A percentile compares a stretch with the other conserved stretches of the same genome.
phyloP scores from a whole-genome alignment of 2,797 vertebrate genomes.

The Potorous gilbertii region DNA sequence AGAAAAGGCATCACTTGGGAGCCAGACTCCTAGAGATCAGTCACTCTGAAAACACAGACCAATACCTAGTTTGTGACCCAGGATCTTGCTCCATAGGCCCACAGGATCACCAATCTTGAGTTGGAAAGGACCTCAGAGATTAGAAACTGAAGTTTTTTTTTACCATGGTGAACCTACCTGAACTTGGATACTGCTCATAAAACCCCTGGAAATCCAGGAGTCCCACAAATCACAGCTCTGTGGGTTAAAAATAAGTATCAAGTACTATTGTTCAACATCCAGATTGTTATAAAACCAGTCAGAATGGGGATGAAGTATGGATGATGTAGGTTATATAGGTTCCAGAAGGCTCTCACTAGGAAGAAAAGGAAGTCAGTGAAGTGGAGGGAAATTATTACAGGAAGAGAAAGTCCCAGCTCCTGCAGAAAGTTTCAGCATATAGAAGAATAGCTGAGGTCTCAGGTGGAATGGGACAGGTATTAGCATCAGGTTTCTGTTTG shows the following conservation, averaged over 20 bases:
- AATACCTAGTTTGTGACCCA: background rate
- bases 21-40: background rate
- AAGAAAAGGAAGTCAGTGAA: background rate
- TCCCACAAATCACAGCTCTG: background rate
- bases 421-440: background rate
- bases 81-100: background rate
- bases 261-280: background rate
- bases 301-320: background rate
- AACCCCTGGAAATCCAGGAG: background rate
- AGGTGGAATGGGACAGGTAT: too few species aligned
- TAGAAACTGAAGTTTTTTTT: background rate
- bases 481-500: background rate
- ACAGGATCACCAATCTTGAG: too few species aligned
- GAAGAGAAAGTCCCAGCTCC: background rate
- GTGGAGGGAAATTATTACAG: background rate
- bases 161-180: background rate
- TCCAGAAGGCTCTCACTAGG: background rate
- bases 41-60: background rate
- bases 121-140: background rate
- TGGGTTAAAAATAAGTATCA: background rate
- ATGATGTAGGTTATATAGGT: background rate
- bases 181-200: background rate
- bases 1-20: background rate
- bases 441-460: background rate
- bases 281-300: background rate